Evolutionary conservation across 2,888 invertebrate genomes (phyloP).

Genomic region (Sarcophaga carnaria): DNA sequence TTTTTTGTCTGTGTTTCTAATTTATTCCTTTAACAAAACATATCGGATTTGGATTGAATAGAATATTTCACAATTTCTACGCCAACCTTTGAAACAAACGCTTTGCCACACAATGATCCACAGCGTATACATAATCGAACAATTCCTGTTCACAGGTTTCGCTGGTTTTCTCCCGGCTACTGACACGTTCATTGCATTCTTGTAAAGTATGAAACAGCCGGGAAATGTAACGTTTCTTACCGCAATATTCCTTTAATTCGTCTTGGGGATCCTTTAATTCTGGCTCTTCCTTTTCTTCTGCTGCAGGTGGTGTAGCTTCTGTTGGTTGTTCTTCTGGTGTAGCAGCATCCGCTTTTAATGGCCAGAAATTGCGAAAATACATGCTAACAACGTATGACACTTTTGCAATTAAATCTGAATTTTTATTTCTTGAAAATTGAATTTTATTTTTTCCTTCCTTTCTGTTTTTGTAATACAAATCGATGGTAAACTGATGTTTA

Average conservation of each 20-base stretch:
- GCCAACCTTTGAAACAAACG: conserved; percentile 84
- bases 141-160: conserved; percentile 95
- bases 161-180: conserved; percentile 88
- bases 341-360: too few species aligned
- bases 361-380: too few species aligned
- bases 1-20: neutral
- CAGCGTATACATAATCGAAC: conserved; percentile 91
- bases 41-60: neutral
- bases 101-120: conserved; percentile 93
- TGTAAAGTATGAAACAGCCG: conserved; percentile 77
- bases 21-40: neutral
- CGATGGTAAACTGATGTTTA: too few species aligned
- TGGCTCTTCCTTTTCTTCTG: too few species aligned
- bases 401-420: too few species aligned
- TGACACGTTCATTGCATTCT: conserved; percentile 92
- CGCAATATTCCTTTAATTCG: neutral
- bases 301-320: too few species aligned
- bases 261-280: too few species aligned
- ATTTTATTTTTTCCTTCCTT: too few species aligned
- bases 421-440: too few species aligned
- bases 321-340: too few species aligned
- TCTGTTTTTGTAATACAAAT: too few species aligned
- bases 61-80: conserved; percentile 8
- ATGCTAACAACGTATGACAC: too few species aligned
- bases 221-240: neutral